A percentile compares a stretch with the other conserved stretches of the same genome.
Evolutionary conservation across 2,888 invertebrate genomes (phyloP).

Genomic region (Galerucella nymphaeae): DNA sequence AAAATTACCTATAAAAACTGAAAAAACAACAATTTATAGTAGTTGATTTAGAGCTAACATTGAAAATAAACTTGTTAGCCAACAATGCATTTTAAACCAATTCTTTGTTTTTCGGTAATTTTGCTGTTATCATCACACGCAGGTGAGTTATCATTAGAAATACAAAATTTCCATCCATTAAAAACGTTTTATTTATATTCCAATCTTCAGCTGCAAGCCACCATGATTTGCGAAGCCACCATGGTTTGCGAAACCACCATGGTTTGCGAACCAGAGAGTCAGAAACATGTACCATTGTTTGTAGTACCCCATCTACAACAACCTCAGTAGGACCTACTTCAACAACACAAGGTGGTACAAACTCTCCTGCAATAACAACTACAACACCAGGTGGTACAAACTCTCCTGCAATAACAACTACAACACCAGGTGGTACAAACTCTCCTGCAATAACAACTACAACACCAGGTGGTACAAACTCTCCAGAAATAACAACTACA

Average conservation of each 20-base stretch:
- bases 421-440: background rate
- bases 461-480: background rate
- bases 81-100: slow-evolving; percentile 2
- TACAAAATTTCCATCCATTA: background rate
- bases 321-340: background rate
- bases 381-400: slow-evolving; percentile 2
- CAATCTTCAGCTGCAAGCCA: background rate
- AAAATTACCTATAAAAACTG: background rate
- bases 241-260: background rate
- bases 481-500: slow-evolving; percentile 7
- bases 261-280: background rate
- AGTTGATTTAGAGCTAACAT: slow-evolving; percentile 16
- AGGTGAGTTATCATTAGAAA: slow-evolving; percentile 12
- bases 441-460: slow-evolving; percentile 8
- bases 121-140: slow-evolving; percentile 3
- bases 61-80: slow-evolving; percentile 11
- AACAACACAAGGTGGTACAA: background rate
- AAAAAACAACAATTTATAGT: background rate
- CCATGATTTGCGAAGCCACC: background rate
- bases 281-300: slow-evolving; percentile 3
- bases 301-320: background rate
- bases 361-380: background rate
- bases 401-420: background rate
- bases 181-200: background rate
- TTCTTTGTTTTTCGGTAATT: background rate